Percentiles rank a stretch among this genome's conserved stretches.
These are phyloP conservation scores for Ramphastos sulfuratus DNA, from an alignment of 2,113 vertebrate genomes.

Conservation along the genomic window DNA sequence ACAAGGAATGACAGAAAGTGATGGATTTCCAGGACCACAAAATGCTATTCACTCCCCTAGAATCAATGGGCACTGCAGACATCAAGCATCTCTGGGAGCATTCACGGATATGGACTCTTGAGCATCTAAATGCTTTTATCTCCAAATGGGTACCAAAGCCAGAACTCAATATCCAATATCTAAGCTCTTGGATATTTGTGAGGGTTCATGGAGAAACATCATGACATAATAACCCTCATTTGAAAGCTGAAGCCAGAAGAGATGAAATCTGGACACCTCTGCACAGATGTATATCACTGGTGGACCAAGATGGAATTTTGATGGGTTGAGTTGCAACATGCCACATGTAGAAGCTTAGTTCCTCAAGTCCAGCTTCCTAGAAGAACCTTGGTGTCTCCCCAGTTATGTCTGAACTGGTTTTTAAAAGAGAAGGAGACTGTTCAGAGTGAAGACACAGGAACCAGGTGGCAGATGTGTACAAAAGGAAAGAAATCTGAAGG, in stretches of 20 bases:
- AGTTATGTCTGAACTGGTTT: not conserved
- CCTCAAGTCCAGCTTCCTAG: not conserved
- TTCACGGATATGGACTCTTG: no score
- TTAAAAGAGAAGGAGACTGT: not conserved
- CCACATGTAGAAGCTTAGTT: not conserved
- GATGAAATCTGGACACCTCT: not conserved
- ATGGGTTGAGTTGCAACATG: fast-evolving
- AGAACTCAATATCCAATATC: not conserved
- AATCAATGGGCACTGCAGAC: not conserved
- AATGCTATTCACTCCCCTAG: not conserved
- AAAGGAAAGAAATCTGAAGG: not conserved
- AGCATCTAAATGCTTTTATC: not conserved
- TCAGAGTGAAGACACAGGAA: not conserved
- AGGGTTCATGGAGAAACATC: fast-evolving
- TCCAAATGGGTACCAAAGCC: not conserved
- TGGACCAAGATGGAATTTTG: not conserved
- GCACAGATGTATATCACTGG: no score
- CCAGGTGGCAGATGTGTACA: fast-evolving
- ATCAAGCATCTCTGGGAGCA: fast-evolving
- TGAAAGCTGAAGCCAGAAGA: not conserved
- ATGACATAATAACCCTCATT: no score
- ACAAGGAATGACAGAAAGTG: not conserved
- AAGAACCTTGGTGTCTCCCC: not conserved
- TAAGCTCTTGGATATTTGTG: not conserved
- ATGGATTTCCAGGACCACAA: not conserved